Conservation (phyloP, 2,888 invertebrate genomes). For the Mesochorus sp. region DNA sequence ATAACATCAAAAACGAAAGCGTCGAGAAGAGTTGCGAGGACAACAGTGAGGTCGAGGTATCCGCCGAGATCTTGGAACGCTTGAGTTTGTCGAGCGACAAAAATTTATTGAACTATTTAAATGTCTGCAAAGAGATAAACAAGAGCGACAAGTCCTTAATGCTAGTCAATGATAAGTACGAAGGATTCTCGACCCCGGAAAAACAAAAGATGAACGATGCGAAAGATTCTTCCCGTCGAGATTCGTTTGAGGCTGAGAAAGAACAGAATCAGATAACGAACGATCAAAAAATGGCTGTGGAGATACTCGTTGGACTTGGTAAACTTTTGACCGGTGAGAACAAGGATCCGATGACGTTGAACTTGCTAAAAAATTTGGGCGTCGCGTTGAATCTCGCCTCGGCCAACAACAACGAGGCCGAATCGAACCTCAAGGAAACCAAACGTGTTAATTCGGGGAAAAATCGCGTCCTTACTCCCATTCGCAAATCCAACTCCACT, state of each 20-base stretch:
- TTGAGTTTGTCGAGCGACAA: constrained; percentile 24
- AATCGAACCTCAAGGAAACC: constrained; percentile 1
- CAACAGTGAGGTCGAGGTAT: constrained; percentile 54
- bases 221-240: constrained; percentile 27
- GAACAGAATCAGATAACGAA: constrained; percentile 44
- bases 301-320: constrained; percentile 70
- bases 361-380: constrained; percentile 70
- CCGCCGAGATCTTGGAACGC: constrained; percentile 55
- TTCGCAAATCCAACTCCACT: constrained; percentile 35
- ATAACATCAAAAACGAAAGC: constrained; percentile 49
- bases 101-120: constrained; percentile 55
- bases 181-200: constrained; percentile 21
- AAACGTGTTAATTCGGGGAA: constrained; percentile 27
- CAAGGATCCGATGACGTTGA: constrained; percentile 64
- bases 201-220: not conserved
- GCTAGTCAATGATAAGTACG: constrained; percentile 43
- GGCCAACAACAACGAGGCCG: constrained; percentile 49
- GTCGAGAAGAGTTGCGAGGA: constrained; percentile 64
- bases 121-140: constrained; percentile 60
- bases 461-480: constrained; percentile 40
- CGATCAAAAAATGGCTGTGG: constrained; percentile 67
- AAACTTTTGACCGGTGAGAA: constrained; percentile 69
- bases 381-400: constrained; percentile 67
- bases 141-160: constrained; percentile 65
- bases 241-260: constrained; percentile 36